Base-by-base conservation (phyloP, 1,140 invertebrate species). In the Drosophila tristis region DNA sequence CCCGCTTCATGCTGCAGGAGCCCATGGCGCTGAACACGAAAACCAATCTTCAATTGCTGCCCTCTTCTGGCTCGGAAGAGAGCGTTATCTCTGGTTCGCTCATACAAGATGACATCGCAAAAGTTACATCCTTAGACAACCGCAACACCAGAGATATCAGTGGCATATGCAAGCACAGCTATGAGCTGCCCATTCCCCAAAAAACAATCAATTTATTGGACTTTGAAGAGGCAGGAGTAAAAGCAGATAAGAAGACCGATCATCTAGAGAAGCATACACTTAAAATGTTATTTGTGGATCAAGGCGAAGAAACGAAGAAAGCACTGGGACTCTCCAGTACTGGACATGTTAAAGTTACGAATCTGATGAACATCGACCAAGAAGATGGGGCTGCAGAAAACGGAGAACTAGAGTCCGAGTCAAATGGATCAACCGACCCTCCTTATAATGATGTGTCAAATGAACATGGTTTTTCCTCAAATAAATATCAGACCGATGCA, bases 401-500 rank as follows among this genome's bases (percentile, higher is more conserved):
- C 44, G 13, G 20, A 5, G 4, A 26, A 51, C 13, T 8, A 23
- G 4, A 39, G 4, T 16, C 11, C 13, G 29, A 29, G 8, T 2
- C 2, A 2, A 5, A 13, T 2, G 55, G 13, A 47, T 11, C 35
- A 39, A 0, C 8, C 0, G 31, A 2, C 8, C 15, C 45, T 2
- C n/a, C 26, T 26, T 13, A 25, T 47, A 63, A 62, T 63, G 71
- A 84, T 4, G 58, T 75, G 15, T 44, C 59, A 20, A 66, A 48
- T 50, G 60, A 82, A 16, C 54, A 62, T 78, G 60, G 78, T 64
- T 44, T 47, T 74, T 50, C 59, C 13, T 16, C 54, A 29, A 84
- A 84, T 84, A 84, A 84, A 85, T 49, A 49, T 20, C 43, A 53
- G 48, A 44, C n/a, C 23, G 66, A 61, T 79, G 50, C 53, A 64